A percentile compares a stretch with the other conserved stretches of the same genome.
Evolutionary conservation across 2,888 invertebrate species (phyloP).

Genomic region (Cerastis rubricosa): DNA sequence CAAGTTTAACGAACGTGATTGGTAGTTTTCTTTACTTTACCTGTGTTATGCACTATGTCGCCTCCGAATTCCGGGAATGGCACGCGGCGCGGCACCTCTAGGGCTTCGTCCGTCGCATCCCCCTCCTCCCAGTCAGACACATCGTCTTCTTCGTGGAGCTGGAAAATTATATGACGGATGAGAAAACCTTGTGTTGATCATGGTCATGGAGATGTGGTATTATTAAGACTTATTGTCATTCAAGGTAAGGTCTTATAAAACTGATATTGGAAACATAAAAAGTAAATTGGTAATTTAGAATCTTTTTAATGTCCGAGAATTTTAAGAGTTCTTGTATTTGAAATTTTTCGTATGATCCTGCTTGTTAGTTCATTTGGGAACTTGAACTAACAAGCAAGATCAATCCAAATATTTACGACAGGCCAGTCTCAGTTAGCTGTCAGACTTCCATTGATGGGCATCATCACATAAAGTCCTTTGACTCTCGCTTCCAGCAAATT

Average conservation of each 20-base stretch:
- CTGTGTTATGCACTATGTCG: conserved; percentile 91
- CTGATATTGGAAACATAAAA: not conserved
- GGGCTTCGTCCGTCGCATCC: conserved; percentile 82
- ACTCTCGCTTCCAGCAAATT: not conserved
- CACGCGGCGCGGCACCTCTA: conserved; percentile 87
- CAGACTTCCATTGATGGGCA: not conserved
- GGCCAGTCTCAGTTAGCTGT: not conserved
- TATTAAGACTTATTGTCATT: not conserved
- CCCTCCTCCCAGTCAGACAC: conserved; percentile 88
- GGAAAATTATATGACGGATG: conserved; percentile 45
- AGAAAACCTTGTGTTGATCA: not conserved
- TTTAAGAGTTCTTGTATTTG: not conserved
- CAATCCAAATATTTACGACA: not conserved
- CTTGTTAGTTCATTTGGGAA: not conserved
- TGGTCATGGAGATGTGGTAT: not conserved
- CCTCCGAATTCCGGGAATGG: conserved; percentile 93
- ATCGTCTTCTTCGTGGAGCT: conserved; percentile 86
- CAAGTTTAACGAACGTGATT: not conserved
- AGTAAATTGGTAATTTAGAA: not conserved
- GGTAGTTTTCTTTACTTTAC: conserved; percentile 67
- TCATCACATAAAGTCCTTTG: accelerated
- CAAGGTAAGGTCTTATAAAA: not conserved
- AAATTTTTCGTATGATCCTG: too few species aligned
- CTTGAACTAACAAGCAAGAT: too few species aligned
- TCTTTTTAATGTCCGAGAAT: not conserved